phyloP scores from a whole-genome alignment of 1,140 invertebrate genomes.

The Sesamia nonagrioides region DNA sequence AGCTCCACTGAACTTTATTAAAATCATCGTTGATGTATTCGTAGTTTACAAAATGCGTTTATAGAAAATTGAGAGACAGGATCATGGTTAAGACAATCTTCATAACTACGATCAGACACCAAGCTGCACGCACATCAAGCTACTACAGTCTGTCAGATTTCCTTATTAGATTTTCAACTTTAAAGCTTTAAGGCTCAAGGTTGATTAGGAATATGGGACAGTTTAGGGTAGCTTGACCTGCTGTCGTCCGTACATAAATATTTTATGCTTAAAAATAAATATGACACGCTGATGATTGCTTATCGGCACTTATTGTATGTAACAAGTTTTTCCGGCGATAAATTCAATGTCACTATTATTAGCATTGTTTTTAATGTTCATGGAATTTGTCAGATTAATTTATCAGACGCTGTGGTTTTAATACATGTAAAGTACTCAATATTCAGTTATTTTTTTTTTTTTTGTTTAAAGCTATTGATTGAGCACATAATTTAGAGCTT shows the following conservation, averaged over 20 bases:
- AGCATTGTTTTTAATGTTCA: constrained; percentile 18
- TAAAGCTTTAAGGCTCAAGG: too few species aligned
- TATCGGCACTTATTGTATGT: constrained; percentile 20
- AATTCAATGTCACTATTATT: constrained; percentile 61
- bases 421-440: neutral
- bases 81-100: too few species aligned
- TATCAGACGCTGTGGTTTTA: neutral
- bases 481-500: neutral
- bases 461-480: neutral
- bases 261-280: constrained; percentile 9
- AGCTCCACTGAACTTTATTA: too few species aligned
- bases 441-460: too few species aligned
- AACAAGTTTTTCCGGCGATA: constrained; percentile 57
- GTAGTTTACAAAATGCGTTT: neutral
- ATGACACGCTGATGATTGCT: constrained; percentile 13
- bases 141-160: too few species aligned
- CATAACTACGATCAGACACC: too few species aligned
- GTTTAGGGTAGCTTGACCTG: too few species aligned
- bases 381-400: neutral
- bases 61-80: neutral
- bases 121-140: too few species aligned
- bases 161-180: too few species aligned
- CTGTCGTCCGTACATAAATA: too few species aligned
- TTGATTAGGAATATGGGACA: too few species aligned
- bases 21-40: neutral